Conservation (phyloP, 2,888 invertebrate species). For the Spilarctia lutea region DNA sequence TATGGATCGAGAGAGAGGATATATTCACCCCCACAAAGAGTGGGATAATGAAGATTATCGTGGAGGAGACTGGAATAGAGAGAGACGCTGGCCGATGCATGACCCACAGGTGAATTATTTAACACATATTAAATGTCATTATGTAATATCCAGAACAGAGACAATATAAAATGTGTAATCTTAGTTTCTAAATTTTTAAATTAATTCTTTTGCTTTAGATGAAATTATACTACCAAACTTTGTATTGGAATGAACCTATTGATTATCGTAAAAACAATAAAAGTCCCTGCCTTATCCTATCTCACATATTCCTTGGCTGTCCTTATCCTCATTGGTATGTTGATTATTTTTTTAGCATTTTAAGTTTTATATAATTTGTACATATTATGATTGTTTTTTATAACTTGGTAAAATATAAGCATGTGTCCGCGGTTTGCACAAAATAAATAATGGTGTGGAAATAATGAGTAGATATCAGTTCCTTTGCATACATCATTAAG, state of each 20-base stretch:
- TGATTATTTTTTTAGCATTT: slow-evolving; percentile 16
- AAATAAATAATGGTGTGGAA: neutral
- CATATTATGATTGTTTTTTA: neutral
- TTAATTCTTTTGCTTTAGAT: slow-evolving; percentile 67
- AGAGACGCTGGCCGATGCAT: slow-evolving; percentile 82
- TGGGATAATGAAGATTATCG: slow-evolving; percentile 86
- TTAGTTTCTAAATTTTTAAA: slow-evolving; percentile 24
- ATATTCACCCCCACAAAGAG: slow-evolving; percentile 82
- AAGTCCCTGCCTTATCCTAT: slow-evolving; percentile 78
- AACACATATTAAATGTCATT: neutral
- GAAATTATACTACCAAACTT: slow-evolving; percentile 71
- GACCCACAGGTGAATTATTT: slow-evolving; percentile 73
- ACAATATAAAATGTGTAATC: neutral
- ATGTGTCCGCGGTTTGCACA: neutral
- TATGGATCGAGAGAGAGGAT: slow-evolving; percentile 80
- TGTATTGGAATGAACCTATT: slow-evolving; percentile 78
- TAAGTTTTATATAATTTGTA: neutral
- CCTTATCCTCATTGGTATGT: slow-evolving; percentile 83
- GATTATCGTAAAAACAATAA: slow-evolving; percentile 76
- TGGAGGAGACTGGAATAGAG: slow-evolving; percentile 82
- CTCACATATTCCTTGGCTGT: slow-evolving; percentile 84
- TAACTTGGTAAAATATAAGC: neutral
- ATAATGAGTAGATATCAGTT: neutral
- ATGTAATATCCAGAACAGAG: neutral
- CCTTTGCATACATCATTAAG: neutral